phyloP scores from a whole-genome alignment of 2,888 invertebrate species.

The Leistus spinibarbis region DNA sequence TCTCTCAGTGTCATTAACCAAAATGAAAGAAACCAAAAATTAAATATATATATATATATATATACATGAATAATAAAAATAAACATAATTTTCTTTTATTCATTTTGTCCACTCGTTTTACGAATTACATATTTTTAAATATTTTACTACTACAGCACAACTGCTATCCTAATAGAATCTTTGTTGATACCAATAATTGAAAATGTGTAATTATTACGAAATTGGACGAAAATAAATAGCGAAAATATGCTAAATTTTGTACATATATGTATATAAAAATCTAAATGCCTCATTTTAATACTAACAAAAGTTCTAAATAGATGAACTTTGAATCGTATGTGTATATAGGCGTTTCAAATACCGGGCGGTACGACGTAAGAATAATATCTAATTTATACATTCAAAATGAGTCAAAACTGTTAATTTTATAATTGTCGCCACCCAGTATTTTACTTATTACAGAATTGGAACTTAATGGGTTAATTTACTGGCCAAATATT shows the following conservation, averaged over 20 bases:
- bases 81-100: not conserved
- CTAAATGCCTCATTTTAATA: not conserved
- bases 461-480: constrained; percentile 2
- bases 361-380: not conserved
- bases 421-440: not conserved
- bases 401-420: not conserved
- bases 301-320: not conserved
- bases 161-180: no score
- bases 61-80: not conserved
- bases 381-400: no score
- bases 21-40: not conserved
- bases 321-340: not conserved
- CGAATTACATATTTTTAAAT: not conserved
- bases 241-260: not conserved
- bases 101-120: not conserved
- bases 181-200: no score
- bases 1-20: constrained; percentile 3
- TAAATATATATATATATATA: no score
- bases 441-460: not conserved
- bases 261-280: not conserved
- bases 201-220: no score
- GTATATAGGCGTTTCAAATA: not conserved
- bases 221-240: not conserved
- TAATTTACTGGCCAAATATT: not conserved
- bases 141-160: no score